A percentile compares a stretch with the other conserved stretches of the same genome.
Evolutionary conservation across 2,113 vertebrate species (phyloP).

Genomic region (Cochlearius cochlearius): DNA sequence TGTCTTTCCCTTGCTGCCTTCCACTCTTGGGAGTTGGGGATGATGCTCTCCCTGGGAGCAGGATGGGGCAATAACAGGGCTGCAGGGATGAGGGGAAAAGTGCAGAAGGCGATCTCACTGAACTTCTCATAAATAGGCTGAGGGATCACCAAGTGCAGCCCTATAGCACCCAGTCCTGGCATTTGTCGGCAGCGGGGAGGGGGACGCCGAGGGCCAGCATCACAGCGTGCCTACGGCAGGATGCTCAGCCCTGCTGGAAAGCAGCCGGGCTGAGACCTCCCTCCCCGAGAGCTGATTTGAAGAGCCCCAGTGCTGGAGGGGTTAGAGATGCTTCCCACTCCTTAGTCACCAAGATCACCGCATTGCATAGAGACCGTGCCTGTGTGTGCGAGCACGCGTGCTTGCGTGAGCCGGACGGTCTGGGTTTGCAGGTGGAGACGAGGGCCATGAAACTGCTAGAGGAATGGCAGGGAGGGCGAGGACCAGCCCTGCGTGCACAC

Average conservation of each 20-base stretch:
- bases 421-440: neutral
- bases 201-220: neutral
- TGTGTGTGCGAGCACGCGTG: neutral
- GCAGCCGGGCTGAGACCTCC: neutral
- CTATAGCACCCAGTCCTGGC: neutral
- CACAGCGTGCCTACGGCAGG: neutral
- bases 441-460: neutral
- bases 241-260: neutral
- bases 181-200: neutral
- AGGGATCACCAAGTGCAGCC: neutral
- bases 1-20: neutral
- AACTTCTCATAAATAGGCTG: neutral
- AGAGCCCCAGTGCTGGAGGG: neutral
- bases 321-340: neutral
- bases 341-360: neutral
- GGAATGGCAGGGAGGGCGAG: neutral
- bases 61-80: neutral
- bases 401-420: fast-evolving
- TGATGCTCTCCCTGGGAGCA: neutral
- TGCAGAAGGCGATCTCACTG: neutral
- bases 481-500: fast-evolving
- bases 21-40: neutral
- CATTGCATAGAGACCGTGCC: fast-evolving
- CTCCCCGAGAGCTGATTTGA: neutral
- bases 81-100: neutral